Evolutionary conservation across 2,888 invertebrate species (phyloP).

Genomic region (Troglohyphantes excavatus): DNA sequence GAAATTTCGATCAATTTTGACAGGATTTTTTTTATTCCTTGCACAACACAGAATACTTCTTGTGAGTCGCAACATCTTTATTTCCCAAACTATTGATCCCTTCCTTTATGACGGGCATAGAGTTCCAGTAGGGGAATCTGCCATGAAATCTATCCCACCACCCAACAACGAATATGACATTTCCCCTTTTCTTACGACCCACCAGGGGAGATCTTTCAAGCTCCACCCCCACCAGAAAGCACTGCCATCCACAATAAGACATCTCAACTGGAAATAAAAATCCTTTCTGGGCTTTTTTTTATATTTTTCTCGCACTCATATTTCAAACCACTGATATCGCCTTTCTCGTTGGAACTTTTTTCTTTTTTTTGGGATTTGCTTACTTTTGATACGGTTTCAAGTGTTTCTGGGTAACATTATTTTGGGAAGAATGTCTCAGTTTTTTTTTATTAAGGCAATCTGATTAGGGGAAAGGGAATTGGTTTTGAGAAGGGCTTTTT

Average conservation of each 20-base stretch:
- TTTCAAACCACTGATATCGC: neutral
- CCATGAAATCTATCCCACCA: slow-evolving; percentile 1
- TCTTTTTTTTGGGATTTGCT: neutral
- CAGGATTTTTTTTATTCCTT: no score
- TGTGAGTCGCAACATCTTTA: neutral
- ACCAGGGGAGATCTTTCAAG: neutral
- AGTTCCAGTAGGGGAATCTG: neutral
- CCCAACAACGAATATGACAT: neutral
- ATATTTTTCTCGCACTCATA: neutral
- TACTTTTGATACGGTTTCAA: neutral
- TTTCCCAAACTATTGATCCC: neutral
- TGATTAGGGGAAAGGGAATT: neutral
- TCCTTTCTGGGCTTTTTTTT: neutral
- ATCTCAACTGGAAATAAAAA: neutral
- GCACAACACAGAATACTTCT: no score
- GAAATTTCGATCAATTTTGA: no score
- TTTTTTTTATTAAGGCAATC: neutral
- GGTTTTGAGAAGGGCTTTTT: neutral
- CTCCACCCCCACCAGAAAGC: neutral
- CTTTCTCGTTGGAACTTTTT: neutral
- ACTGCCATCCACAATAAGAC: neutral
- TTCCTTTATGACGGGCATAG: neutral
- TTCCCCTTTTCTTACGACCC: neutral
- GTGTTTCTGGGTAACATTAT: neutral
- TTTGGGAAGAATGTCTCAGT: neutral